Conservation (phyloP, 2,888 invertebrate species). For the Scaptomyza caliginosa region DNA sequence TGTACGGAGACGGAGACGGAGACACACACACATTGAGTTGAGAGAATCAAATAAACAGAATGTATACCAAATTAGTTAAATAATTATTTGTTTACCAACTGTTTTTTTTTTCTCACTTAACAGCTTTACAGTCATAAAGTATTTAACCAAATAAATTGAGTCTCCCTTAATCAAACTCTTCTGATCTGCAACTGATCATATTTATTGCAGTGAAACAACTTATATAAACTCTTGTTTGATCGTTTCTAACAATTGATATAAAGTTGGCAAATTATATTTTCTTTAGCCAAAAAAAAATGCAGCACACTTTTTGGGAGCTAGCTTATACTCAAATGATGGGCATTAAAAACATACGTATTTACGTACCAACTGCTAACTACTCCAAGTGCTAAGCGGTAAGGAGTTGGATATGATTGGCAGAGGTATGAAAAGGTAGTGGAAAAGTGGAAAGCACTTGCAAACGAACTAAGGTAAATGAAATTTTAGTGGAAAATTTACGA, state of each 20-base stretch:
- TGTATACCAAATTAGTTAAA: slow-evolving; percentile 11
- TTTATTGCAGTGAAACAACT: no score
- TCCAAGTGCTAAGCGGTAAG: background rate
- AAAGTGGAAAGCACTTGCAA: slow-evolving; percentile 36
- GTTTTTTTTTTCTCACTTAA: no score
- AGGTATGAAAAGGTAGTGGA: background rate
- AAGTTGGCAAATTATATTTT: slow-evolving; percentile 68
- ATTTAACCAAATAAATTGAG: background rate
- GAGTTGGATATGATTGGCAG: background rate
- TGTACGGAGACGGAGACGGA: slow-evolving; percentile 3
- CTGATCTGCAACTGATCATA: no score
- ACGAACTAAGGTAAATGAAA: slow-evolving; percentile 70
- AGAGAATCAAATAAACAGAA: background rate
- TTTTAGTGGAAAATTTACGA: slow-evolving; percentile 60
- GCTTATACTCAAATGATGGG: slow-evolving; percentile 59
- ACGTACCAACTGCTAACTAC: slow-evolving; percentile 6
- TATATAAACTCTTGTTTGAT: no score
- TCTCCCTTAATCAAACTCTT: no score
- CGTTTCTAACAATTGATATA: slow-evolving; percentile 50
- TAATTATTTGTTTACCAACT: slow-evolving; percentile 6
- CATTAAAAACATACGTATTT: slow-evolving; percentile 40
- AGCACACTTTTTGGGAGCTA: slow-evolving; percentile 29
- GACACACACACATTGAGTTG: background rate
- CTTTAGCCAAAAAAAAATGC: slow-evolving; percentile 49
- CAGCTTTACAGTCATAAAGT: no score